Evolutionary conservation across 1,140 invertebrate genomes (phyloP), one percentile per base, ranked within the genome.

Genomic region (Drosophila ananassae): DNA sequence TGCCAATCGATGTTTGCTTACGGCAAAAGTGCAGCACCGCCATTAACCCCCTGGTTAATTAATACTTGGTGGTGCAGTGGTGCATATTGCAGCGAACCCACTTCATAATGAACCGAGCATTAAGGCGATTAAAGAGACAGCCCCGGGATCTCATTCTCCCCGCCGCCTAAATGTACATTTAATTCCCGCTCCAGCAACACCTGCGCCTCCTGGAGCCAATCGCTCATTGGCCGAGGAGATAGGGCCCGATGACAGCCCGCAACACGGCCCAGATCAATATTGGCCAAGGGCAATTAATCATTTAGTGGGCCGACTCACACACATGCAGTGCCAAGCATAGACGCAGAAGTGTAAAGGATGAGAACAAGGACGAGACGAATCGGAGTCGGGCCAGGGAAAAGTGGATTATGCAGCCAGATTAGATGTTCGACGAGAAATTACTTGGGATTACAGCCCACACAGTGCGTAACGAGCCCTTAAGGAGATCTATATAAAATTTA

Each of bases 391-490:
- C 17, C 25, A 9, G 24, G 30, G 2, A 39, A 60, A 46, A 74
- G 55, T 78, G 56, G 74, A 74, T 81, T 83, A 83, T 83, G 71
- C 80, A 79, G 79, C 73, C 74, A 56, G 59, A 67, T 66, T 72
- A 67, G 46, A 73, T 73, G 69, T 73, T 39, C 48, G 50, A 72
- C 55, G 72, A 60, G 54, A 55, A 71, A 69, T 69, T 69, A 71
- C 67, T 57, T 50, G 51, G 56, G 67, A 50, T 69, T 68, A 71
- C 64, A 52, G 52, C 9, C 2, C 47, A 1, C 47, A 67, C 60
- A 64, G 60, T 64, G 4, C 47, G 28, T 32, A 24, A 3, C 60
- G 28, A 1, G 17, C 25, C n/a, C 22, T 9, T 47, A 64, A 41
- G 62, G n/a, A 25, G 12, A 24, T n/a, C 22, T 10, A 2, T 30